Percentiles rank a stretch among this genome's conserved stretches.
Evolutionary conservation across 2,797 vertebrate species (phyloP).

Genomic region (Danio tinwini): DNA sequence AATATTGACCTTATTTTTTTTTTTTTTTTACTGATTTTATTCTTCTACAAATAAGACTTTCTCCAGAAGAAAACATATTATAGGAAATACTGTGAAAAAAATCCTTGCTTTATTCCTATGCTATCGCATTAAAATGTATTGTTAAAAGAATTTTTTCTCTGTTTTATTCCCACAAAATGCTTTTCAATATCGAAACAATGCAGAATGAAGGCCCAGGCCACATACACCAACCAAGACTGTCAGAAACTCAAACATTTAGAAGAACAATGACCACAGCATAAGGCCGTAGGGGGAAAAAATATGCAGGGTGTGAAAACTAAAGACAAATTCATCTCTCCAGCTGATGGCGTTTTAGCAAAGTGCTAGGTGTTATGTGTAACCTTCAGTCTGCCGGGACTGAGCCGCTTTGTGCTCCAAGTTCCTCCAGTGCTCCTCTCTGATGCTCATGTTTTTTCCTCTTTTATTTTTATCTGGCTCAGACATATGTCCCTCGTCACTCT

Average conservation of each 20-base stretch:
- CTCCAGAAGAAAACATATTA: no score
- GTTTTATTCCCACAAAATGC: not conserved
- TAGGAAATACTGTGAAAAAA: no score
- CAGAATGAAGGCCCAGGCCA: not conserved
- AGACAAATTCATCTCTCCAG: conserved; percentile 35
- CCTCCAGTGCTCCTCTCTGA: conserved; percentile 34
- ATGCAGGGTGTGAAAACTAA: conserved; percentile 1
- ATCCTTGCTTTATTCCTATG: no score
- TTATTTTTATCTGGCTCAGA: conserved; percentile 75
- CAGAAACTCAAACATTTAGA: conserved; percentile 13
- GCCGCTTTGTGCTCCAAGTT: conserved; percentile 59
- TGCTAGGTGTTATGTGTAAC: conserved; percentile 26
- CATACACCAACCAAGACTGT: not conserved
- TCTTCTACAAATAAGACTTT: no score
- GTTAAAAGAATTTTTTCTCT: not conserved
- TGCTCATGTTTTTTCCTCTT: conserved; percentile 54
- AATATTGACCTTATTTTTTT: no score
- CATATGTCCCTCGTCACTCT: conserved; percentile 67
- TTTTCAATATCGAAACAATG: not conserved
- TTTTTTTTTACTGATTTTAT: no score
- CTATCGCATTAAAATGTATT: no score
- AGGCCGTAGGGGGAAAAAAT: not conserved
- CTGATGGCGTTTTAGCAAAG: conserved; percentile 57
- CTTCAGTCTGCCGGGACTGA: conserved; percentile 58
- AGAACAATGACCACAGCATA: not conserved